These are phyloP conservation scores for Erebia aethiops DNA, from an alignment of 2,888 invertebrate genomes.

Conservation along the genomic window DNA sequence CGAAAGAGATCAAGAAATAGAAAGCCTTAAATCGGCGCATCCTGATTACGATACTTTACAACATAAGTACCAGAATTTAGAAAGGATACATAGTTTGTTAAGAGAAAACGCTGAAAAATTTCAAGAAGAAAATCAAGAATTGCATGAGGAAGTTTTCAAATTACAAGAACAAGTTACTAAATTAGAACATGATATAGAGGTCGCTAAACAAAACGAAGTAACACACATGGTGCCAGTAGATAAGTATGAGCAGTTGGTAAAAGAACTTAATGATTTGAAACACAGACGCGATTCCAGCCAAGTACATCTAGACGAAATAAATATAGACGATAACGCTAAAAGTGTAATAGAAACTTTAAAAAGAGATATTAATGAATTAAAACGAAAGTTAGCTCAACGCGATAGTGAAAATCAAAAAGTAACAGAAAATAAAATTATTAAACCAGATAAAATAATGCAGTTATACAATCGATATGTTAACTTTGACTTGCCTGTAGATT, in stretches of 20 bases:
- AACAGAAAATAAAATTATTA: slow-evolving; percentile 57
- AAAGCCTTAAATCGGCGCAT: slow-evolving; percentile 51
- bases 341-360: slow-evolving; percentile 77
- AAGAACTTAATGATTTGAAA: slow-evolving; percentile 65
- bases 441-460: slow-evolving; percentile 69
- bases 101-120: slow-evolving; percentile 78
- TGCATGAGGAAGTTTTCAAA: slow-evolving; percentile 78
- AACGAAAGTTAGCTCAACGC: slow-evolving; percentile 63
- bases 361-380: slow-evolving; percentile 72
- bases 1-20: slow-evolving; percentile 72
- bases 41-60: slow-evolving; percentile 69
- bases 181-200: slow-evolving; percentile 73
- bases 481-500: slow-evolving; percentile 76
- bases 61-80: slow-evolving; percentile 77
- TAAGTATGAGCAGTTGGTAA: slow-evolving; percentile 64
- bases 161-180: slow-evolving; percentile 76
- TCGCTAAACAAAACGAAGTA: slow-evolving; percentile 56
- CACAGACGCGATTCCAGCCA: slow-evolving; percentile 59
- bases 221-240: slow-evolving; percentile 65
- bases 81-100: slow-evolving; percentile 69
- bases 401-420: slow-evolving; percentile 51
- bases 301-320: slow-evolving; percentile 68
- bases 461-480: slow-evolving; percentile 75
- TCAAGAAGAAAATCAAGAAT: slow-evolving; percentile 80
- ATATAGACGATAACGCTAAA: slow-evolving; percentile 78